Evolutionary conservation across 1,140 invertebrate species (phyloP), one percentile per base, ranked within the genome.

Genomic region (Drosophila ohnishii): DNA sequence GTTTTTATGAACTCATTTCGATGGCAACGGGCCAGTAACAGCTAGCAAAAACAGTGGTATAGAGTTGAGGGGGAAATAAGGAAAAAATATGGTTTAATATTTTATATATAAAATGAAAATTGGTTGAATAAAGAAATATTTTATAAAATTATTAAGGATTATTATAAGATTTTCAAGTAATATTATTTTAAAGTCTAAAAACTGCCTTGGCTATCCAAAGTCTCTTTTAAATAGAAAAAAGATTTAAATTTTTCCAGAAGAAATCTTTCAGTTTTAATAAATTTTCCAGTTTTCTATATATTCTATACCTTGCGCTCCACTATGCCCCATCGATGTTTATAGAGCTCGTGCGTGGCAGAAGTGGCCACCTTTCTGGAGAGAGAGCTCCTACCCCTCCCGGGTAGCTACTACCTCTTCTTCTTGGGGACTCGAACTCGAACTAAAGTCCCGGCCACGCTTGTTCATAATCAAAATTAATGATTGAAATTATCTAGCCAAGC

Each of bases 381-480:
- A 25, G 13, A 25, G 13, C 60, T 19, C n/a, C 35, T 30, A 28
- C 45, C 16, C n/a, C 25, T 48, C 8, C 13, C 9, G 19, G 28
- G 28, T 9, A 40, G 60, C 35, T 13, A 25, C 61, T 11, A 34
- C 59, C 60, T 47, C 37, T 13, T 47, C 37, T 13, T 30, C 50
- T 22, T 59, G 61, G 30, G 35, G 65, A 53, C 50, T 50, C 50
- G 32, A 53, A 53, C 63, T 47, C 40, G 55, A 65, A 35, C 61
- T 19, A 37, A 37, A 69, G 61, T 53, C 67, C 65, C 67, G 65
- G 79, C 77, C 78, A 78, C 75, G 84, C 84, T 88, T 84, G 77
- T 88, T 88, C 84, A 89, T 88, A 88, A 88, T 88, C 84, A 88
- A 88, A 88, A 88, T 88, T 88, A 88, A 88, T 88, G 84, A 88